These are phyloP conservation scores for Xylophagus ater DNA, from an alignment of 2,888 invertebrate genomes.

Conservation along the genomic window DNA sequence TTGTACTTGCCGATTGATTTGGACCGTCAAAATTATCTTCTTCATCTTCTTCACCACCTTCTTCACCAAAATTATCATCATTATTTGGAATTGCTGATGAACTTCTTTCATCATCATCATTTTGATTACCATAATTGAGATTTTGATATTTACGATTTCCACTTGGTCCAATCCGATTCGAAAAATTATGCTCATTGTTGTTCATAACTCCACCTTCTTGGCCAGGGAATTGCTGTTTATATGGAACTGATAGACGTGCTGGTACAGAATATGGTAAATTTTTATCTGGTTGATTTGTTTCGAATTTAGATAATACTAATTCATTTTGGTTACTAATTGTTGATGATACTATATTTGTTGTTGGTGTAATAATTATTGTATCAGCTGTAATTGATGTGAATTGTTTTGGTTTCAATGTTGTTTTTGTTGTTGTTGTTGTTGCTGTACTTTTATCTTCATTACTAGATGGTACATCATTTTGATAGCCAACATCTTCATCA, in stretches of 20 bases:
- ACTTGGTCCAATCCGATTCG: too few relatives aligned
- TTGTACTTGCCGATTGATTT: slow-evolving; percentile 9
- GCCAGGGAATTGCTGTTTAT: slow-evolving; percentile 11
- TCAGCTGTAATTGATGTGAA: neutral
- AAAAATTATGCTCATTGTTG: neutral
- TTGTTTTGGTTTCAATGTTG: neutral
- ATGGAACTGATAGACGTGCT: slow-evolving; percentile 9
- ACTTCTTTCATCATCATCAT: slow-evolving; percentile 4
- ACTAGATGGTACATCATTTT: slow-evolving; percentile 3
- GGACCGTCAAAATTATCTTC: neutral
- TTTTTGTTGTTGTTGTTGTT: neutral
- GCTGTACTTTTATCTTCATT: neutral
- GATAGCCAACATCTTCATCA: slow-evolving; percentile 8
- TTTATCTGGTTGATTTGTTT: neutral
- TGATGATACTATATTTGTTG: too few relatives aligned
- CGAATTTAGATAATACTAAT: too few relatives aligned
- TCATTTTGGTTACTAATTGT: too few relatives aligned
- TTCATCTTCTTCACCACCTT: neutral
- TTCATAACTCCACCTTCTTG: slow-evolving; percentile 3
- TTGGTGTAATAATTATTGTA: too few relatives aligned
- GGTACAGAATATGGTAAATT: slow-evolving; percentile 12
- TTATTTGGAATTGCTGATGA: neutral
- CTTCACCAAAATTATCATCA: neutral
- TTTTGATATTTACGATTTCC: too few relatives aligned
- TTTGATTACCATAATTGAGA: neutral